phyloP scores from a whole-genome alignment of 2,113 vertebrate genomes.

The Antennarius striatus region DNA sequence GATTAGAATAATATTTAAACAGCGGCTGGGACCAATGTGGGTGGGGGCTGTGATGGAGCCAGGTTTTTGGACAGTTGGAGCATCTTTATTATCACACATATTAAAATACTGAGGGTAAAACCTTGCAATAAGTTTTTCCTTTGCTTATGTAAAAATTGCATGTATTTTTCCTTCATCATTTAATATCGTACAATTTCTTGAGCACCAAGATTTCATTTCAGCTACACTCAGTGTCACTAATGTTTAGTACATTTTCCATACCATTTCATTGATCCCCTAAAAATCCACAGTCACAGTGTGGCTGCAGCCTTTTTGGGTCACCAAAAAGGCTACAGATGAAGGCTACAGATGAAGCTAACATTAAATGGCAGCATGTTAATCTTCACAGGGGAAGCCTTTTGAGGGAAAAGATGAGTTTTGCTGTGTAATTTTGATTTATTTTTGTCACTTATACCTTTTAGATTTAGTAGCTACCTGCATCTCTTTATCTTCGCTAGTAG shows the following conservation, averaged over 20 bases:
- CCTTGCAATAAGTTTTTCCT: constrained; percentile 9
- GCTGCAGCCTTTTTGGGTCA: constrained; percentile 31
- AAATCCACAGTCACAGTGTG: constrained; percentile 13
- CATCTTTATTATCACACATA: not conserved
- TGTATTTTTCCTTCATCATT: constrained; percentile 32
- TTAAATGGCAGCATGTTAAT: constrained; percentile 31
- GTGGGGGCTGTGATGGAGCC: not conserved
- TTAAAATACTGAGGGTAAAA: constrained; percentile 19
- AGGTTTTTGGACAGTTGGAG: constrained; percentile 27
- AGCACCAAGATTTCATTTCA: constrained; percentile 5
- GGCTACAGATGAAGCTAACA: constrained; percentile 16
- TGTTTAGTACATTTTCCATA: constrained; percentile 39
- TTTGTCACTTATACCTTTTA: not conserved
- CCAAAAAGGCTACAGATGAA: not conserved
- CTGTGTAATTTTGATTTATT: constrained; percentile 23
- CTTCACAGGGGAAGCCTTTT: constrained; percentile 12
- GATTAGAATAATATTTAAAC: constrained; percentile 45
- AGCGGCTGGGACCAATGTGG: constrained; percentile 30
- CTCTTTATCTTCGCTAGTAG: no score
- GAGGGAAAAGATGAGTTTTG: not conserved
- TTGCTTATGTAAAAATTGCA: constrained; percentile 29
- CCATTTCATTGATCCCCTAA: constrained; percentile 39
- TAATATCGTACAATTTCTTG: constrained; percentile 39
- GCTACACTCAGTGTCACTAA: constrained; percentile 32
- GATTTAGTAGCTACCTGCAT: no score